These are phyloP conservation scores for Athalia circularis DNA, from an alignment of 2,888 invertebrate genomes.

Conservation along the genomic window DNA sequence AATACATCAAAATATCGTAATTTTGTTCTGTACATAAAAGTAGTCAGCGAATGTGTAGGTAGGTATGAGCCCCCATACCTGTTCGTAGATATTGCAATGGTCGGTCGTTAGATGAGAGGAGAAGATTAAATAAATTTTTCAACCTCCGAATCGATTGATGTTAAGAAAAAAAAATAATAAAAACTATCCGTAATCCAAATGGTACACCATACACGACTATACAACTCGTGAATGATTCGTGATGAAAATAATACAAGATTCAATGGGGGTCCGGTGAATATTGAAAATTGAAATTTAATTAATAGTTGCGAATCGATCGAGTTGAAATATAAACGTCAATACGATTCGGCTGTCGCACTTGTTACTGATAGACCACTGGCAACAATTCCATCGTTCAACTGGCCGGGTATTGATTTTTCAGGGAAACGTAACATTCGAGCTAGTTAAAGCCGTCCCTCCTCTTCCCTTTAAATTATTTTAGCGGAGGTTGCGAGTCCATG, in stretches of 20 bases:
- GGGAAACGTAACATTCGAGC: conserved; percentile 40
- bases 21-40: neutral
- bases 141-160: no score
- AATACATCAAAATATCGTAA: conserved; percentile 14
- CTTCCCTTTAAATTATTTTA: neutral
- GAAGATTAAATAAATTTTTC: no score
- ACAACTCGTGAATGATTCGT: neutral
- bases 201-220: neutral
- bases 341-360: conserved; percentile 27
- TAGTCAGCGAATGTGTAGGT: no score
- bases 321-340: neutral
- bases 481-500: neutral
- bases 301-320: neutral
- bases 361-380: conserved; percentile 36
- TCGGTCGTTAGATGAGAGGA: neutral
- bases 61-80: no score
- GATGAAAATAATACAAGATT: no score
- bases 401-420: conserved; percentile 40
- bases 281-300: neutral
- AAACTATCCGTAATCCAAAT: neutral
- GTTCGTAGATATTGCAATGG: neutral
- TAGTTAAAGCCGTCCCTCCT: conserved; percentile 23
- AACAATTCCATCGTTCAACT: conserved; percentile 32
- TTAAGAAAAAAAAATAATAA: no score
- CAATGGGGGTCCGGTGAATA: neutral